Conservation (phyloP, 2,113 vertebrate species). For the Onychostruthus taczanowskii region DNA sequence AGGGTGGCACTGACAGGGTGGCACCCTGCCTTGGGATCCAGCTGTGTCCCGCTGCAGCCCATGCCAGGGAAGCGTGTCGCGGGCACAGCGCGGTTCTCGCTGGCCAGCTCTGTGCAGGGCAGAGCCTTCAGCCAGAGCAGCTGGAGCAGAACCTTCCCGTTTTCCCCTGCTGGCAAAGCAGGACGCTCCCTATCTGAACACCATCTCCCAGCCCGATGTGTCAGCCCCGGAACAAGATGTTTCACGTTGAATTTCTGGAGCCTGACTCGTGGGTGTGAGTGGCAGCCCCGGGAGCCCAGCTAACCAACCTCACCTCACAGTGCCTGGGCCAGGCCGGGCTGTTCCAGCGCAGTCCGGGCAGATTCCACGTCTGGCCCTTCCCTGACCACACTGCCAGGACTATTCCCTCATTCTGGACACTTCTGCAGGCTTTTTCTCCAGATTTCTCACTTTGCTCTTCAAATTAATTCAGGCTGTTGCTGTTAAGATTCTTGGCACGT, state of each 20-base stretch:
- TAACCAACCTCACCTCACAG: rapidly evolving
- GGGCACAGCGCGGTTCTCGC: rapidly evolving
- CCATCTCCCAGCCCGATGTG: background rate
- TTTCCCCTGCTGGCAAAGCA: background rate
- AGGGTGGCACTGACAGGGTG: background rate
- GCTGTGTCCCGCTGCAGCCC: rapidly evolving
- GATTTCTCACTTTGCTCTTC: background rate
- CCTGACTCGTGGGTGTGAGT: background rate
- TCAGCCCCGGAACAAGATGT: background rate
- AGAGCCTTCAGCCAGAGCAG: background rate
- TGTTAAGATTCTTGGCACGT: background rate
- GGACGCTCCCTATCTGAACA: background rate
- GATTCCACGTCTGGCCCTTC: background rate
- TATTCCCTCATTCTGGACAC: background rate
- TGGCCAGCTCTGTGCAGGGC: background rate
- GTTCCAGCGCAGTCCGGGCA: rapidly evolving
- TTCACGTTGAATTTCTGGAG: background rate
- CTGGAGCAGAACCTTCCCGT: background rate
- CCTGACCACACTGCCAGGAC: background rate
- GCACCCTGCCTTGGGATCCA: background rate
- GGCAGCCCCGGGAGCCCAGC: background rate
- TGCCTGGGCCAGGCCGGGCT: rapidly evolving
- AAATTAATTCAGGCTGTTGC: constrained; percentile 9
- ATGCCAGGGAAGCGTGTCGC: background rate
- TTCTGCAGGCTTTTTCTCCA: background rate